Evolutionary conservation across 2,888 invertebrate genomes (phyloP).

Genomic region (Trichogramma dendrolimi): DNA sequence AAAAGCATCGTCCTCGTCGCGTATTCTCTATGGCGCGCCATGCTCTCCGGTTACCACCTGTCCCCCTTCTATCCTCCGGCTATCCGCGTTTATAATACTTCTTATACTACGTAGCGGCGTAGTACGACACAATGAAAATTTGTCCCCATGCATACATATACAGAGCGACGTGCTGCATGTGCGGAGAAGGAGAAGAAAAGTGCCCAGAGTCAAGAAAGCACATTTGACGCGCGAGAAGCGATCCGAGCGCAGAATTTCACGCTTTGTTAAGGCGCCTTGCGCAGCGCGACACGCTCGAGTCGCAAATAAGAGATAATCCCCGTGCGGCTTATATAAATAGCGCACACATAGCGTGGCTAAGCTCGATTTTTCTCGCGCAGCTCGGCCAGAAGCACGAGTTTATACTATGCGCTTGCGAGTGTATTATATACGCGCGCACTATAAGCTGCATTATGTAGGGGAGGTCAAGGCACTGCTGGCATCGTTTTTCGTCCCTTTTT

Average conservation of each 20-base stretch:
- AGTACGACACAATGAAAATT: slow-evolving; percentile 47
- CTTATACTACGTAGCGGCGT: neutral
- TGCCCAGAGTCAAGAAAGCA: slow-evolving; percentile 12
- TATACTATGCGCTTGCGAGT: no score
- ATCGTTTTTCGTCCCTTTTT: neutral
- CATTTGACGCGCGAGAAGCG: slow-evolving; percentile 47
- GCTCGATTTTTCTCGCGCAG: no score
- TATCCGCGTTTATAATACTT: neutral
- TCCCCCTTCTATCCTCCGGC: slow-evolving; percentile 33
- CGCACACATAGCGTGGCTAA: no score
- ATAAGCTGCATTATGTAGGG: no score
- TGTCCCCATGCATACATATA: slow-evolving; percentile 48
- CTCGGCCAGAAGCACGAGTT: no score
- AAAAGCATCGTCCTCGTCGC: no score
- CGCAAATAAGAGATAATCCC: no score
- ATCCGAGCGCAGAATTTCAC: slow-evolving; percentile 40
- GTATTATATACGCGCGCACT: no score
- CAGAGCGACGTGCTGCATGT: no score
- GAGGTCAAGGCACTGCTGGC: neutral
- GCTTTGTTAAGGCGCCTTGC: slow-evolving; percentile 42
- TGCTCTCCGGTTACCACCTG: slow-evolving; percentile 45
- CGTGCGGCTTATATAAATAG: no score
- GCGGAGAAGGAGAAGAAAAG: no score
- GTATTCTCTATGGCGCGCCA: slow-evolving; percentile 3
- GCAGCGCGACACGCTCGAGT: neutral